Evolutionary conservation across 1,140 invertebrate species (phyloP).

Genomic region (Atta cephalotes): DNA sequence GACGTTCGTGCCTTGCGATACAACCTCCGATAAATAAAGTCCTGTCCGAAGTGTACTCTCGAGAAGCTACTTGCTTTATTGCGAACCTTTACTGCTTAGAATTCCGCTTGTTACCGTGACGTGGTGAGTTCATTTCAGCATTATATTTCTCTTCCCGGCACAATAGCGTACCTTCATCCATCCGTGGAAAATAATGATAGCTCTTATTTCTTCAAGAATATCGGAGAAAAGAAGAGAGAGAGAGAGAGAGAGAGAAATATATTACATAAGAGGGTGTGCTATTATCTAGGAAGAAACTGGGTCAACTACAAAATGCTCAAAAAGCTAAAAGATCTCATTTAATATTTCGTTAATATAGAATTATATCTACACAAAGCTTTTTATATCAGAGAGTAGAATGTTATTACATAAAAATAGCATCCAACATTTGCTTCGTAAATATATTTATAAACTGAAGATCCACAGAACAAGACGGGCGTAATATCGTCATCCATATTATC

Average conservation of each 20-base stretch:
- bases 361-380: background rate
- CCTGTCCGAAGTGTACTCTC: conserved; percentile 8
- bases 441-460: conserved; percentile 13
- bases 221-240: conserved; percentile 39
- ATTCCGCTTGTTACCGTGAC: conserved; percentile 58
- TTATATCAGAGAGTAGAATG: background rate
- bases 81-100: conserved; percentile 41
- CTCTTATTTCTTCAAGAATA: conserved; percentile 42
- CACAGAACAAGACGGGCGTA: background rate
- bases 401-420: conserved; percentile 5
- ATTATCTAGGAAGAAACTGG: conserved; percentile 23
- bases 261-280: conserved; percentile 1
- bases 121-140: conserved; percentile 50
- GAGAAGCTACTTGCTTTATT: conserved; percentile 51
- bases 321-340: conserved; percentile 15
- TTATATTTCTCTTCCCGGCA: conserved; percentile 49
- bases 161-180: conserved; percentile 20
- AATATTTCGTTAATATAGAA: conserved; percentile 18
- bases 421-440: background rate
- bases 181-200: conserved; percentile 53
- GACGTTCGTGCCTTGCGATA: conserved; percentile 33
- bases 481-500: background rate
- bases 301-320: conserved; percentile 2
- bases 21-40: conserved; percentile 54
- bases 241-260: conserved; percentile 19